phyloP scores from a whole-genome alignment of 2,888 invertebrate genomes.

The Tromatobia lineatoria region DNA sequence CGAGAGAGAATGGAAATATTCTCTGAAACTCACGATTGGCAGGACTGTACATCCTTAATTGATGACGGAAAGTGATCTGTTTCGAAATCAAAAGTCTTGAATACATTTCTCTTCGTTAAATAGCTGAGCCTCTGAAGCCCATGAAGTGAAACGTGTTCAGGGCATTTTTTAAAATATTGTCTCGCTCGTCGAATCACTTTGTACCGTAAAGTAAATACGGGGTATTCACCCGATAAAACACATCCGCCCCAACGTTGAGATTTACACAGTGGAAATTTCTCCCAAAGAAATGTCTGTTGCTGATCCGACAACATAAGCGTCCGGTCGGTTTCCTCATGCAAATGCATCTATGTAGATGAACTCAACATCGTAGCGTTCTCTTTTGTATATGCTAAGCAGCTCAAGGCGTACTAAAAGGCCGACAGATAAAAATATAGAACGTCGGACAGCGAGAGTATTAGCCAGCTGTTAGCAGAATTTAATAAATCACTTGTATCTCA shows the following conservation, averaged over 20 bases:
- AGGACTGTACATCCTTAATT: too few relatives aligned
- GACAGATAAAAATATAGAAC: slow-evolving; percentile 28
- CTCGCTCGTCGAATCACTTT: background rate
- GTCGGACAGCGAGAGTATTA: slow-evolving; percentile 23
- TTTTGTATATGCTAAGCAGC: slow-evolving; percentile 31
- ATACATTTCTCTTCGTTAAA: too few relatives aligned
- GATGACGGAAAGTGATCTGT: too few relatives aligned
- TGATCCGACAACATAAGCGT: background rate
- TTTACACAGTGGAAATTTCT: background rate
- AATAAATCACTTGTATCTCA: slow-evolving; percentile 66
- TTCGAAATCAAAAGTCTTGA: too few relatives aligned
- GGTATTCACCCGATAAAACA: background rate
- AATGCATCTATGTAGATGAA: slow-evolving; percentile 32
- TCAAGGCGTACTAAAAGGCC: background rate
- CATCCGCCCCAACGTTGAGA: background rate
- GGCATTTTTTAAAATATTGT: background rate
- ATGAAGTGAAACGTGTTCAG: too few relatives aligned
- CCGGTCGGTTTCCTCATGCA: slow-evolving; percentile 10
- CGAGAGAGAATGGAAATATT: too few relatives aligned
- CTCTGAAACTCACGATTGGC: too few relatives aligned
- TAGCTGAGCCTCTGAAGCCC: too few relatives aligned
- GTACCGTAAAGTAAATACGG: background rate
- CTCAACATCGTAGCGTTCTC: slow-evolving; percentile 2
- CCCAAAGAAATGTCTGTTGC: slow-evolving; percentile 5
- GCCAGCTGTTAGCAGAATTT: slow-evolving; percentile 63